These are phyloP conservation scores for Microctenopoma steveboyesi DNA, from an alignment of 2,797 vertebrate species.

Conservation along the genomic window DNA sequence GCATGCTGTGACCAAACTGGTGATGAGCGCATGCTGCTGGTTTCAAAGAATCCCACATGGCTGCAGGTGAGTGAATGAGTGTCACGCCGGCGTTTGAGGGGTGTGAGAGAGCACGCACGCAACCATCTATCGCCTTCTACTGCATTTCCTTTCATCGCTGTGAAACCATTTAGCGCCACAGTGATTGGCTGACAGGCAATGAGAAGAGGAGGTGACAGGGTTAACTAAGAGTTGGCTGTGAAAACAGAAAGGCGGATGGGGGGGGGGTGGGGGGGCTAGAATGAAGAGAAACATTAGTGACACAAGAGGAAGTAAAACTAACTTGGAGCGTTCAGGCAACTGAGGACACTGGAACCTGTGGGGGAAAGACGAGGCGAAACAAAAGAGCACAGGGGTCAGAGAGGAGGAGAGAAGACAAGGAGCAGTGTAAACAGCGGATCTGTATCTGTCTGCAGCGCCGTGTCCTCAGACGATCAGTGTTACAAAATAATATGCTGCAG, in stretches of 20 bases:
- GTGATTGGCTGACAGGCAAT: neutral
- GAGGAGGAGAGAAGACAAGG: slow-evolving; percentile 18
- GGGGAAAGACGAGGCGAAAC: slow-evolving; percentile 82
- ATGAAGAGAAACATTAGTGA: slow-evolving; percentile 33
- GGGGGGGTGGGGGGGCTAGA: slow-evolving; percentile 5
- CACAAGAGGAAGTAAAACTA: slow-evolving; percentile 88
- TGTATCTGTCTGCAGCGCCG: too few relatives aligned
- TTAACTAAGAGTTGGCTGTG: slow-evolving; percentile 10
- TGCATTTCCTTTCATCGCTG: neutral
- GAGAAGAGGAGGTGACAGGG: neutral
- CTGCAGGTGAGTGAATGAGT: slow-evolving; percentile 20
- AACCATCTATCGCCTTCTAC: neutral
- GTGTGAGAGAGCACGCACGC: neutral
- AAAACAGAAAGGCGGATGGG: slow-evolving; percentile 1
- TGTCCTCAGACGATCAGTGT: too few relatives aligned
- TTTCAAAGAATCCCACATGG: slow-evolving; percentile 36
- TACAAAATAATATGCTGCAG: too few relatives aligned
- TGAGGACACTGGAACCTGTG: slow-evolving; percentile 91
- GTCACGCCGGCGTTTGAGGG: neutral
- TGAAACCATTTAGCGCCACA: neutral
- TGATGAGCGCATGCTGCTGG: slow-evolving; percentile 66
- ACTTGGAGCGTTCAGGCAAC: slow-evolving; percentile 87
- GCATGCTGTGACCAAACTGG: slow-evolving; percentile 52
- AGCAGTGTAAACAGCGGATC: slow-evolving; percentile 1
- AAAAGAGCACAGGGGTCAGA: slow-evolving; percentile 52